Evolutionary conservation across 2,113 vertebrate genomes (phyloP).

Genomic region (Pterocles burchelli): DNA sequence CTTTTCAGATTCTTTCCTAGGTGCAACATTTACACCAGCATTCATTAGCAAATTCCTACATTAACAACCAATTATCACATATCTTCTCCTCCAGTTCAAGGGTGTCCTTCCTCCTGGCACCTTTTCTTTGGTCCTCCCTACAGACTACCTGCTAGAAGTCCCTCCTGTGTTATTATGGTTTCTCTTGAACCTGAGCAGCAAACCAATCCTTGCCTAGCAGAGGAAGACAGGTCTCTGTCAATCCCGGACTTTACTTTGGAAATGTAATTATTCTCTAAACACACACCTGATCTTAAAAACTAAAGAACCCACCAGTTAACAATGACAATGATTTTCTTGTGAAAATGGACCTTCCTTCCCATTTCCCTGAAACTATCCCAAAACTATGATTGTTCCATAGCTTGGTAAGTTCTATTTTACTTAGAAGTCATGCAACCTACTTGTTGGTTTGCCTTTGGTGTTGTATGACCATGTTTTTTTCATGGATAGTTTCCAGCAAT

Average conservation of each 20-base stretch:
- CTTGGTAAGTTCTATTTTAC: background rate
- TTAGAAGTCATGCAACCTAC: constrained; percentile 68
- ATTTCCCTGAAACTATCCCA: background rate
- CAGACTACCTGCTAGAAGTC: background rate
- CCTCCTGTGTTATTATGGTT: background rate
- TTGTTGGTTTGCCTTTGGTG: constrained; percentile 98
- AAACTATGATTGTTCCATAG: background rate
- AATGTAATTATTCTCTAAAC: background rate
- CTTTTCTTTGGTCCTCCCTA: background rate
- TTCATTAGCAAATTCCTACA: background rate
- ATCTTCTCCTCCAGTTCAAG: background rate
- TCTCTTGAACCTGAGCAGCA: background rate
- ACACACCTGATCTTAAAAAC: background rate
- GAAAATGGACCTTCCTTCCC: background rate
- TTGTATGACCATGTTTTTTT: constrained; percentile 97
- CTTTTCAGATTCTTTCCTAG: background rate
- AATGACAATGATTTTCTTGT: background rate
- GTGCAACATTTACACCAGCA: background rate
- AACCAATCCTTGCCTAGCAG: background rate
- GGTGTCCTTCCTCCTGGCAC: background rate
- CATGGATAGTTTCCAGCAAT: constrained; percentile 94
- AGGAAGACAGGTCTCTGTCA: background rate
- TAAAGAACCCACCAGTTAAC: background rate
- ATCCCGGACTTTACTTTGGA: background rate
- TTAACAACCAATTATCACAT: background rate